Conservation (phyloP, 2,797 vertebrate species). For the Intellagama lesueurii region DNA sequence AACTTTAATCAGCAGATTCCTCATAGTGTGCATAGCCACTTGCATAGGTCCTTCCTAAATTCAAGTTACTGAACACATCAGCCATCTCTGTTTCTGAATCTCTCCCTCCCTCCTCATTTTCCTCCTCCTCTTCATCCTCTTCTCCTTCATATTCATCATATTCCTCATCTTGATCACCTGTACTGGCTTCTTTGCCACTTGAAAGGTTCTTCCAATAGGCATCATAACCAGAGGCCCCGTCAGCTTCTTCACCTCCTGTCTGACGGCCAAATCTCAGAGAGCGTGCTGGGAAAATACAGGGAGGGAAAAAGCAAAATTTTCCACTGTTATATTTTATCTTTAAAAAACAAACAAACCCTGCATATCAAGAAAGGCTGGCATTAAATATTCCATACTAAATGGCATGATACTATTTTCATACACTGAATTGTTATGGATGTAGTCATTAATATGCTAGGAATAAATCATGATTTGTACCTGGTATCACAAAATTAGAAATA, state of each 20-base stretch:
- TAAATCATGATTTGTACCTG: background rate
- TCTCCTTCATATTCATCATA: slow-evolving; percentile 83
- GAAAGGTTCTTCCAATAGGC: slow-evolving; percentile 91
- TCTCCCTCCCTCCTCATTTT: slow-evolving; percentile 83
- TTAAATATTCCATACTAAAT: background rate
- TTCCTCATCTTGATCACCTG: slow-evolving; percentile 76
- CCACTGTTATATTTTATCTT: background rate
- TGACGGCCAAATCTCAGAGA: slow-evolving; percentile 94
- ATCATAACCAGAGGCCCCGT: slow-evolving; percentile 90
- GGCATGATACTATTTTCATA: background rate
- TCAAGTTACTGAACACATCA: slow-evolving; percentile 83
- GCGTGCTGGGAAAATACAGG: slow-evolving; percentile 81
- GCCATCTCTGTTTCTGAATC: slow-evolving; percentile 81
- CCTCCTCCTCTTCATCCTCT: slow-evolving; percentile 82
- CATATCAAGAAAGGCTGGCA: background rate
- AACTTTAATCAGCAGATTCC: slow-evolving; percentile 75
- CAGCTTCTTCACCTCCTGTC: slow-evolving; percentile 82
- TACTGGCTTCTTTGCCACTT: slow-evolving; percentile 75
- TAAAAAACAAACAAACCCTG: background rate
- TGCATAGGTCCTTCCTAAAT: slow-evolving; percentile 85
- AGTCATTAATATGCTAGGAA: background rate
- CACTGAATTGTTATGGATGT: background rate
- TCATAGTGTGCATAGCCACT: slow-evolving; percentile 86
- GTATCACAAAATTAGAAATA: background rate
- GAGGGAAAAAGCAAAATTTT: slow-evolving; percentile 17